Base-by-base conservation (phyloP, 2,888 invertebrate species). In the Drosophila borealis region DNA sequence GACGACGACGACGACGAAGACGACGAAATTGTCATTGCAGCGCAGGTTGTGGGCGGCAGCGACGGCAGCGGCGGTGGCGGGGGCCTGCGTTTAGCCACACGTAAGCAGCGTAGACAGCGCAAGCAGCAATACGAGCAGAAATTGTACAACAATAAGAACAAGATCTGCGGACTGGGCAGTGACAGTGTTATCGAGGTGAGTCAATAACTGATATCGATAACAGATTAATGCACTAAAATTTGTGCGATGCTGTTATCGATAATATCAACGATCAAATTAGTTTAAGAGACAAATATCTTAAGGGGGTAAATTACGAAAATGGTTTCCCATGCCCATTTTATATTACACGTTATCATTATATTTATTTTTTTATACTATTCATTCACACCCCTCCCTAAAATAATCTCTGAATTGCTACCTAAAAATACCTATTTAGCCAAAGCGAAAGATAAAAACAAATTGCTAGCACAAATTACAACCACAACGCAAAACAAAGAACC, bases 151-250 rank as follows among this genome's bases (percentile, higher is more conserved):
- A 81, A 53, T 11, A 75, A 78, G 68, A 79, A 79, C 29, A 86
- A 88, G 60, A 83, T 90, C 74, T 90, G 88, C 64, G 90, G 91
- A 37, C 78, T 91, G 69, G 89, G 90, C 74, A 91, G 89, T 48
- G 91, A 91, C 73, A 90, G 87, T 71, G 70, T 91, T 66, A 86
- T 91, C 80, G 88, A 90, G 91, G 91, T 91, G 67, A 91, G 91
- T 88, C 17, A 39, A 33, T 1, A n/a, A 44, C 13, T 41, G 11
- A 10, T 37, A 56, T 62, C 62, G 62, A 67, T 71, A 62, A 70
- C 10, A 39, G 5, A 41, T 11, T 14, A 50, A n/a, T 3, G 8
- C 21, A 10, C 11, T 29, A 17, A 17, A 17, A 17, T 17, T 17
- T 17, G 17, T 17, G 17, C 2, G 10, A 4, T 11, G 21, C 14